Evolutionary conservation across 2,113 vertebrate genomes (phyloP).

Genomic region (Psettodes erumei): DNA sequence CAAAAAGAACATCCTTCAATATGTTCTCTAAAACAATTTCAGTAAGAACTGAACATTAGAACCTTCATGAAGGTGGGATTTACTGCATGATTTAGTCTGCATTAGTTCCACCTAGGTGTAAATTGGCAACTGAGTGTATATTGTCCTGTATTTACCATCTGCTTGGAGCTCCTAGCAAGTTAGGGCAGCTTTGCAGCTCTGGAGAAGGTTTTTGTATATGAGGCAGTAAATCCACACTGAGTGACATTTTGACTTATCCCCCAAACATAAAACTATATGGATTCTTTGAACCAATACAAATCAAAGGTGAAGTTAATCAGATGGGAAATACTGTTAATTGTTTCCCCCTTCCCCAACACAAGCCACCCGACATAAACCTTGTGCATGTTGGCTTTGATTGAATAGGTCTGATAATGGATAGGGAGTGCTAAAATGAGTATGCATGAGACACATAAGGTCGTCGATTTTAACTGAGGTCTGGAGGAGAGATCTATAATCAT

Average conservation of each 20-base stretch:
- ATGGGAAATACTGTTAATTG: conserved; percentile 53
- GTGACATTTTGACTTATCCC: conserved; percentile 46
- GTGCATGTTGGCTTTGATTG: conserved; percentile 43
- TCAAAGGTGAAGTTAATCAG: conserved; percentile 34
- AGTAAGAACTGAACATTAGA: background rate
- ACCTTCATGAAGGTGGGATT: background rate
- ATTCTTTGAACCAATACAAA: conserved; percentile 41
- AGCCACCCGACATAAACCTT: conserved; percentile 20
- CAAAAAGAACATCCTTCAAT: too few species aligned
- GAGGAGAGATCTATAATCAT: conserved; percentile 62
- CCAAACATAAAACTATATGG: conserved; percentile 37
- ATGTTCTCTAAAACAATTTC: background rate
- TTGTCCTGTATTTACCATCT: background rate
- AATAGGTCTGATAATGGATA: conserved; percentile 51
- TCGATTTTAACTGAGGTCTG: conserved; percentile 61
- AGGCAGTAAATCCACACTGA: conserved; percentile 7
- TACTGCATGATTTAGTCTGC: background rate
- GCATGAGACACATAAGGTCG: conserved; percentile 51
- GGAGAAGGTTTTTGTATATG: background rate
- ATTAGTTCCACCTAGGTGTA: background rate
- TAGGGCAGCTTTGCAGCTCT: background rate
- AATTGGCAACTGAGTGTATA: background rate
- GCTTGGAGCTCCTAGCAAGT: background rate
- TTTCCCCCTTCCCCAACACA: conserved; percentile 7
- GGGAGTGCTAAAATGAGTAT: conserved; percentile 45